These are phyloP conservation scores for Choreutis nemorana DNA, from an alignment of 2,888 invertebrate genomes.

Conservation along the genomic window DNA sequence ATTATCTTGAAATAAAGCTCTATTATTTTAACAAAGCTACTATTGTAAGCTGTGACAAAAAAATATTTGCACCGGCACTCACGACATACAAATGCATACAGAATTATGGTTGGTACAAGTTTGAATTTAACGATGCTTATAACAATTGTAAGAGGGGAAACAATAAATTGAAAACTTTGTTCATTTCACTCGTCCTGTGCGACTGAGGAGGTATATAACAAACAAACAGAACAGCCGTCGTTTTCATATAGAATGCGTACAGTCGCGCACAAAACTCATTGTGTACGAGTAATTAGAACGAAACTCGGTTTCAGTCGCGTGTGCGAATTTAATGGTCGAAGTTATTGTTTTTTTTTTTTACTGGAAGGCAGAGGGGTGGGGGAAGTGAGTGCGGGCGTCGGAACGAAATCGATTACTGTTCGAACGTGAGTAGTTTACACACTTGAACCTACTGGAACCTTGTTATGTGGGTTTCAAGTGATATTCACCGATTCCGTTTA, in stretches of 20 bases:
- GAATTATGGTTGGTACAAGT: too few relatives aligned
- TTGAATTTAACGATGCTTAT: too few relatives aligned
- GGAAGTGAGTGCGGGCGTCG: constrained; percentile 6
- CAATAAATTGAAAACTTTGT: too few relatives aligned
- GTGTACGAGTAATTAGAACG: constrained; percentile 45
- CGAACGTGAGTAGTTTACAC: constrained; percentile 14
- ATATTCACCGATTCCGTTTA: too few relatives aligned
- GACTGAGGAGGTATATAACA: neutral
- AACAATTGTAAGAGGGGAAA: too few relatives aligned
- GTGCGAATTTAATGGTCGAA: constrained; percentile 57
- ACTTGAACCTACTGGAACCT: constrained; percentile 7
- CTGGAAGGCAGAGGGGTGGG: constrained; percentile 15
- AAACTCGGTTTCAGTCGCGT: constrained; percentile 37
- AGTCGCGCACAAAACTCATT: constrained; percentile 31
- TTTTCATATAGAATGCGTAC: constrained; percentile 7
- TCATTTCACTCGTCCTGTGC: too few relatives aligned
- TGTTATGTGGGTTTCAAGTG: too few relatives aligned
- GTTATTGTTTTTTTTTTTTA: constrained; percentile 58
- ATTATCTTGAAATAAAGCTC: too few relatives aligned
- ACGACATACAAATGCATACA: too few relatives aligned
- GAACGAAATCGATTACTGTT: constrained; percentile 18
- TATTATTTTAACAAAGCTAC: too few relatives aligned
- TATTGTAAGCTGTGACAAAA: too few relatives aligned
- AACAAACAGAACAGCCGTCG: neutral
- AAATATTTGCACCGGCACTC: too few relatives aligned